Evolutionary conservation across 2,888 invertebrate species (phyloP), one percentile per base, ranked within the genome.

Genomic region (Leptopilina syphax): DNA sequence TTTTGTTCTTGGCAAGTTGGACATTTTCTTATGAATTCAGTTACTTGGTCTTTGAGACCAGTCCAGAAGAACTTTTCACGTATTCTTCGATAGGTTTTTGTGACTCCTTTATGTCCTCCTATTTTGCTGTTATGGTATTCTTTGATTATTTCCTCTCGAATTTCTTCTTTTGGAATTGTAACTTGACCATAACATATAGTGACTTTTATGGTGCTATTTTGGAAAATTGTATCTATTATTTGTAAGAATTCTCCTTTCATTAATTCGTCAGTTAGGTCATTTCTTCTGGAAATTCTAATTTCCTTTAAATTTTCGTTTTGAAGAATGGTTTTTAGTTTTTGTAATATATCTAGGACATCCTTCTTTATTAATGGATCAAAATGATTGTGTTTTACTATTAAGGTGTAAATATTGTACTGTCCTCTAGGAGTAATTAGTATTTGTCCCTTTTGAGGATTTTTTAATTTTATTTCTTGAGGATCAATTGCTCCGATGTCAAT

Each of bases 81-180:
- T 18, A 86, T 80, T 44, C 82, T 60, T 6, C 78, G 57, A 13
- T 77, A 81, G 0, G 86, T 86, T 54, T 83, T 83, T 8, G 80
- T 79, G 0, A 84, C 77, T 1, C 87, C 86, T 63, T 81, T 84
- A 63, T 88, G 87, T 1, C 86, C 84, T 5, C 83, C 82, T 9
- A 82, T 63, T 8, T 79, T 41, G 9, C 81, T 80, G 6, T 76
- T 60, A 60, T 86, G 86, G 10, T 63, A 60, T 77, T 84, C 82
- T 10, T 44, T 24, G 1, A 84, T 79, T 9, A 83, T 83, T 1
- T 18, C 8, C 8, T 18, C 9, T 4, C 24, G 18, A 9, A 9
- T 24, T 18, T 63, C 63, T 24, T 63, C 63, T 3, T 63, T 24
- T 18, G 63, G 63, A 5, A 24, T 9, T 18, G 2, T 9, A 24